phyloP scores from a whole-genome alignment of 1,140 invertebrate genomes.

The Penaeus indicus region DNA sequence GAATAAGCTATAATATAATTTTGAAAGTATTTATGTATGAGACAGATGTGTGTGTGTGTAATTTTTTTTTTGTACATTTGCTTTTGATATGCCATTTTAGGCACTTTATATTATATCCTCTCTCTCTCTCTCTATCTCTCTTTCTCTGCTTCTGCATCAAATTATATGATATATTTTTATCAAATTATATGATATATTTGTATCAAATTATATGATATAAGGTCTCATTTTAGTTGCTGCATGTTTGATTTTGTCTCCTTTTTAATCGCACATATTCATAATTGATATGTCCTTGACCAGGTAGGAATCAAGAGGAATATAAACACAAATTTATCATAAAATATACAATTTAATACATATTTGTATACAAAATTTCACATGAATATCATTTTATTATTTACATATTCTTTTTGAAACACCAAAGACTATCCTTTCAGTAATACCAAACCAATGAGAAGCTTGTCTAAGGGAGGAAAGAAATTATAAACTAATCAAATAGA shows the following conservation, averaged over 20 bases:
- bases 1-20: too few species aligned
- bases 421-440: constrained; percentile 30
- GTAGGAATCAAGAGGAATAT: not conserved
- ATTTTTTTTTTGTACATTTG: too few species aligned
- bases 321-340: constrained; percentile 31
- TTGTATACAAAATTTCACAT: constrained; percentile 55
- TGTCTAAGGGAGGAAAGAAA: too few species aligned
- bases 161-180: not conserved
- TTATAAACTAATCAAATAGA: too few species aligned
- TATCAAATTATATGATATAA: not conserved
- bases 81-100: too few species aligned
- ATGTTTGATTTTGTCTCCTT: not conserved
- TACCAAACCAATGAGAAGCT: not conserved
- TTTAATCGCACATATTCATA: not conserved
- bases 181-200: not conserved
- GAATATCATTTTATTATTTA: constrained; percentile 54
- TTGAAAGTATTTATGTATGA: too few species aligned
- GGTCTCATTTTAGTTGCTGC: not conserved
- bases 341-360: constrained; percentile 59
- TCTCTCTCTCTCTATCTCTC: too few species aligned
- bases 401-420: constrained; percentile 43
- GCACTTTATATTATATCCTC: too few species aligned
- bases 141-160: too few species aligned
- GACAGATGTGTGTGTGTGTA: too few species aligned
- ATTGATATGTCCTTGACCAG: not conserved